Evolutionary conservation across 2,797 vertebrate species (phyloP), one percentile per base, ranked within the genome.

Genomic region (Myripristis murdjan): DNA sequence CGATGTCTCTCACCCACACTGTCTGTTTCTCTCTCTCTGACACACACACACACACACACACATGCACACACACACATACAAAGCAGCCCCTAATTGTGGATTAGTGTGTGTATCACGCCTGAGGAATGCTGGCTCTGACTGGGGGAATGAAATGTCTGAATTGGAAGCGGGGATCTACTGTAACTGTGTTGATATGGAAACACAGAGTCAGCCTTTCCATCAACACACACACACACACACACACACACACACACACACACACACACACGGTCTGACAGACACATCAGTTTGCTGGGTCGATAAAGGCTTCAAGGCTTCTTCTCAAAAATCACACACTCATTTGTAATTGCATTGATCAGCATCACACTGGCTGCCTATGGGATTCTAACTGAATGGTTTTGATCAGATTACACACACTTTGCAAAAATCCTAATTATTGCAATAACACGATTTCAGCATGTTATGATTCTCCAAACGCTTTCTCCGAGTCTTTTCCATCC

Each of bases 211-310:
- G 22, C 23, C 41, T 31, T 60, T 60, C 56, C 56, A 58, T 58
- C 35, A 57, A 41, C 35, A 20, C 28, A 49, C 31, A 23, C 44
- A 48, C 43, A 61, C 16, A 33, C 44, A 62, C n/a, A 22, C 59
- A 49, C 44, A 62, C 46, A 48, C 60, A 35, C 59, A 62, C n/a
- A 49, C n/a, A 63, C 43, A 35, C 26, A 35, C 44, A 48, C 44
- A 62, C 41, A 37, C 26, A 62, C 59, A 49, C 46, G 62, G 44
- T 62, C 44, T 49, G 59, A 62, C n/a, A 48, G 59, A 49, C n/a
- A 35, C 26, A 60, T n/a, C n/a, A n/a, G n/a, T n/a, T n/a, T n/a
- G n/a, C n/a, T n/a, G n/a, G n/a, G n/a, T n/a, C n/a, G n/a, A n/a
- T n/a, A n/a, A n/a, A n/a, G n/a, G n/a, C n/a, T n/a, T n/a, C n/a